Evolutionary conservation across 2,888 invertebrate genomes (phyloP).

Genomic region (Andrena bucephala): DNA sequence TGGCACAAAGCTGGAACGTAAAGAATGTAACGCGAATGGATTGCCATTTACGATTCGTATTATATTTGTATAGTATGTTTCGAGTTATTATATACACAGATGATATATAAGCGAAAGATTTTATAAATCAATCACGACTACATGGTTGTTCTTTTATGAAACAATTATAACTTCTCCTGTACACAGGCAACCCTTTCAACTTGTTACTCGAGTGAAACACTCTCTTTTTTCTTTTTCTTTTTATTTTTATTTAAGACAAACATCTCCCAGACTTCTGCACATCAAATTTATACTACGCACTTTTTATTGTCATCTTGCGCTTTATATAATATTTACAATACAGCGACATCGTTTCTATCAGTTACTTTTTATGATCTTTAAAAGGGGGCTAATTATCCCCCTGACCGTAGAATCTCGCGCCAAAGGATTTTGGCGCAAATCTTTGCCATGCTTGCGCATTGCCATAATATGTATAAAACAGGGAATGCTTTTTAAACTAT

Average conservation of each 20-base stretch:
- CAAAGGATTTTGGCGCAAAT: constrained; percentile 7
- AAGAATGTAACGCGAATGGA: constrained; percentile 62
- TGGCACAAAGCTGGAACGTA: constrained; percentile 33
- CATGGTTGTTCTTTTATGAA: constrained; percentile 67
- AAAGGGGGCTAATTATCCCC: neutral
- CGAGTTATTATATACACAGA: constrained; percentile 65
- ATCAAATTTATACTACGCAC: neutral
- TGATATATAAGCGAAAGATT: constrained; percentile 73
- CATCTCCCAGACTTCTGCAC: neutral
- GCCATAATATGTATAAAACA: constrained; percentile 32
- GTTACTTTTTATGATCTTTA: neutral
- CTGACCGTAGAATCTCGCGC: constrained; percentile 37
- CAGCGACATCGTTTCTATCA: constrained; percentile 4
- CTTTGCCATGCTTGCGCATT: constrained; percentile 50
- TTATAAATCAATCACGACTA: constrained; percentile 70
- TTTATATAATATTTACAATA: constrained; percentile 14
- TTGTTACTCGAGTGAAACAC: neutral
- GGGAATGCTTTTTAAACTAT: constrained; percentile 8
- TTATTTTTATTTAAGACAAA: neutral
- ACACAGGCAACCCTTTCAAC: neutral
- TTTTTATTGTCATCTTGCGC: constrained; percentile 13
- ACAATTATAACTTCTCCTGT: constrained; percentile 49
- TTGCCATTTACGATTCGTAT: constrained; percentile 72
- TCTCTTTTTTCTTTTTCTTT: neutral
- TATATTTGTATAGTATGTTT: constrained; percentile 70